Conservation (phyloP, 2,113 vertebrate species). For the Silurus asotus region DNA sequence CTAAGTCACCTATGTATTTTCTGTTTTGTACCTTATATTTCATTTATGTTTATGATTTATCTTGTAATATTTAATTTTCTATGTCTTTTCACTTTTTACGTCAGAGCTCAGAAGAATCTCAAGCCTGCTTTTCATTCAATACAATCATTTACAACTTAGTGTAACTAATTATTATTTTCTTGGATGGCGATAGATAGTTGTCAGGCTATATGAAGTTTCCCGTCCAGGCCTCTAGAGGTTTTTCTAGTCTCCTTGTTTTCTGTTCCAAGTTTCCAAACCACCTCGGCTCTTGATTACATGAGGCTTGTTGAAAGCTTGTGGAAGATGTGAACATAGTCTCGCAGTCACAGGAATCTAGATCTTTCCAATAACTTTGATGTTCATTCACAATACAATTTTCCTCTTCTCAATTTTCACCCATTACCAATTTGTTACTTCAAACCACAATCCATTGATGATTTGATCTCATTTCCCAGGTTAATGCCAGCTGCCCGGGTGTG, state of each 20-base stretch:
- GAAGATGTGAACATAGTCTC: neutral
- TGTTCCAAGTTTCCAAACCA: neutral
- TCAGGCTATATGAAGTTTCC: neutral
- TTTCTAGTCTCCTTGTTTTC: neutral
- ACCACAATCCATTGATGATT: neutral
- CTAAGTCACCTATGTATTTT: neutral
- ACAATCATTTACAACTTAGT: neutral
- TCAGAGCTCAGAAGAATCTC: neutral
- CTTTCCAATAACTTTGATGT: neutral
- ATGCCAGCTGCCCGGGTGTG: constrained; percentile 58
- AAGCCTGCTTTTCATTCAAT: neutral
- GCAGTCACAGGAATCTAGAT: neutral
- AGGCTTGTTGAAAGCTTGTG: neutral
- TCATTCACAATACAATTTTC: neutral
- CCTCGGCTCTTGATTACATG: neutral
- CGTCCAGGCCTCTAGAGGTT: neutral
- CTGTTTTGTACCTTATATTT: neutral
- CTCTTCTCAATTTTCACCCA: neutral
- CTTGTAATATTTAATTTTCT: neutral
- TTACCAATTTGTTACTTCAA: neutral
- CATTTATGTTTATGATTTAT: too few relatives aligned
- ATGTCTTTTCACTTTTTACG: neutral
- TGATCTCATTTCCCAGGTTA: constrained; percentile 53
- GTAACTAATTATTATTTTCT: neutral
- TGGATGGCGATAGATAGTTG: too few relatives aligned